These are phyloP conservation scores for Noctuana brunneofusca DNA, from an alignment of 2,888 invertebrate genomes.

Conservation along the genomic window DNA sequence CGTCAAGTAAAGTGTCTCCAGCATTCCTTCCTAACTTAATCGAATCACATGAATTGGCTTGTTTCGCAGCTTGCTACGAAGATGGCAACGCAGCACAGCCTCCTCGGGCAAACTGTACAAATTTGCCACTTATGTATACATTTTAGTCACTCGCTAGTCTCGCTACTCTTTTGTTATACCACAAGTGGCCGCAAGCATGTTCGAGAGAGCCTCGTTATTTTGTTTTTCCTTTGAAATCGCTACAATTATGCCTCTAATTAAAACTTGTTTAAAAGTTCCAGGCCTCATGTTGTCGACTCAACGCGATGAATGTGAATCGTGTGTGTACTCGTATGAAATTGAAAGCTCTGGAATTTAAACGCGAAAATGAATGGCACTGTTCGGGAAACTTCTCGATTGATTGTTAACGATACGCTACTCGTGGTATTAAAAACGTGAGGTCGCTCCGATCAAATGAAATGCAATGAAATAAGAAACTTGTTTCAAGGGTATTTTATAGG, in stretches of 20 bases:
- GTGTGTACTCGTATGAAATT: constrained; percentile 15
- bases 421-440: not conserved
- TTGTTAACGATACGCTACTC: constrained; percentile 14
- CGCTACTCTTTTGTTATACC: not conserved
- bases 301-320: constrained; percentile 21
- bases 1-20: no score
- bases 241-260: constrained; percentile 34
- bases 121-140: no score
- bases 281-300: constrained; percentile 15
- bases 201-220: constrained; percentile 28
- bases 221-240: constrained; percentile 30
- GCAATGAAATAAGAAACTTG: not conserved
- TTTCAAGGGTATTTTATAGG: not conserved
- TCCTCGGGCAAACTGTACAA: no score
- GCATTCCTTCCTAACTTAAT: no score
- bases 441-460: not conserved
- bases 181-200: not conserved
- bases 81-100: no score
- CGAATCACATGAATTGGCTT: no score
- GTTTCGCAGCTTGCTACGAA: no score
- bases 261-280: constrained; percentile 30
- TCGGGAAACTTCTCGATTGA: constrained; percentile 27
- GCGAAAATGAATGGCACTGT: constrained; percentile 22
- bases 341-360: constrained; percentile 25
- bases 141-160: not conserved